A percentile compares a stretch with the other conserved stretches of the same genome.
Evolutionary conservation across 2,888 invertebrate species (phyloP).

Genomic region (Erynnis tages): DNA sequence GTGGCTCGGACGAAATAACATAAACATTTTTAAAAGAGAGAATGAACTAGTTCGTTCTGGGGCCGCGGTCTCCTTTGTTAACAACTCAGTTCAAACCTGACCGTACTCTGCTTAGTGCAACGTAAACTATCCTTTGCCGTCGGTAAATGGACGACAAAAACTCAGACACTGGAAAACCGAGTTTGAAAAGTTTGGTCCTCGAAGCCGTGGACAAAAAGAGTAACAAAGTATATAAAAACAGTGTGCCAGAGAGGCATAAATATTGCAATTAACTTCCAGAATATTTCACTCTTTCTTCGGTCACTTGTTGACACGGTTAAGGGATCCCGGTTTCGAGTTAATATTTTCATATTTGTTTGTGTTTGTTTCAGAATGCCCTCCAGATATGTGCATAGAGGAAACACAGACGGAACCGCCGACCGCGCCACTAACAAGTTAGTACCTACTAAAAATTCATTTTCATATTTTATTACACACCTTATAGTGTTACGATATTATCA

Average conservation of each 20-base stretch:
- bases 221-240: too few relatives aligned
- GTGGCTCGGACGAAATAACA: neutral
- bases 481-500: neutral
- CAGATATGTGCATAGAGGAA: slow-evolving; percentile 56
- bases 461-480: neutral
- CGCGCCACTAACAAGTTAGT: slow-evolving; percentile 62
- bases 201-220: neutral
- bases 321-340: neutral
- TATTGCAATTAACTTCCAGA: neutral
- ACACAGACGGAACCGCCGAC: slow-evolving; percentile 47
- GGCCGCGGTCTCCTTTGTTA: too few relatives aligned
- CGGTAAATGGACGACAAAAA: neutral
- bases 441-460: slow-evolving; percentile 9
- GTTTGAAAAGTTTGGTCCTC: neutral
- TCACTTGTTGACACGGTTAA: neutral
- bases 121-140: neutral
- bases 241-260: neutral
- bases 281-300: neutral
- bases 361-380: slow-evolving; percentile 63
- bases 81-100: neutral
- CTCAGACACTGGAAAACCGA: slow-evolving; percentile 1
- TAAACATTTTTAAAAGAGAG: neutral
- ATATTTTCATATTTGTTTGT: slow-evolving; percentile 14
- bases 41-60: neutral
- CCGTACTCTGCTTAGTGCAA: neutral